A percentile compares a stretch with the other conserved stretches of the same genome.
phyloP scores from a whole-genome alignment of 2,113 vertebrate species.

The Calyptomena viridis region DNA sequence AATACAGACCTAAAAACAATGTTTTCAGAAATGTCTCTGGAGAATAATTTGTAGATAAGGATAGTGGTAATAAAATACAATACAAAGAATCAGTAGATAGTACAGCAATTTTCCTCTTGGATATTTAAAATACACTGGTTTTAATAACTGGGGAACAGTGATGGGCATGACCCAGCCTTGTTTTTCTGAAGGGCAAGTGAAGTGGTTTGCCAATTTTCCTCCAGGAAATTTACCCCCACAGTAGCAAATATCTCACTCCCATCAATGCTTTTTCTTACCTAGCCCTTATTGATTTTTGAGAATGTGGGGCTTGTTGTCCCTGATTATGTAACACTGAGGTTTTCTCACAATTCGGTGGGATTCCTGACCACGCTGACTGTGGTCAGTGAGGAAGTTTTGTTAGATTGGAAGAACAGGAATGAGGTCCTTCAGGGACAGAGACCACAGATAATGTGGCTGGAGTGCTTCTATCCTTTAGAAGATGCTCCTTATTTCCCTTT shows the following conservation, averaged over 20 bases:
- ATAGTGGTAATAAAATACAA: neutral
- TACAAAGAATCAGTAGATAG: neutral
- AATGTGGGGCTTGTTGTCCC: neutral
- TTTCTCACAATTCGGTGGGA: rapidly evolving
- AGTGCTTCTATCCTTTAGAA: neutral
- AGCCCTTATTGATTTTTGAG: neutral
- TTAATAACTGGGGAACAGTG: neutral
- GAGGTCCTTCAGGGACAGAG: neutral
- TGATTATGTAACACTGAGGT: neutral
- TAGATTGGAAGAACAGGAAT: neutral
- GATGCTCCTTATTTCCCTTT: neutral
- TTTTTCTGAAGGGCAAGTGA: neutral
- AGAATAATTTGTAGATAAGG: neutral
- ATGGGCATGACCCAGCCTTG: neutral
- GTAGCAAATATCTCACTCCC: neutral
- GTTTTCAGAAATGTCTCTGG: neutral
- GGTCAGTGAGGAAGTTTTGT: neutral
- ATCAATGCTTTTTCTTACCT: neutral
- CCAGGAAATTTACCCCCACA: neutral
- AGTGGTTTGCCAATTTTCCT: neutral
- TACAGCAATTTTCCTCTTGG: neutral
- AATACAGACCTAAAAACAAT: neutral
- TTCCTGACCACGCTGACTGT: too few species aligned
- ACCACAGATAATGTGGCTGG: neutral
- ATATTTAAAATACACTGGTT: neutral